A percentile compares a stretch with the other conserved stretches of the same genome.
phyloP scores from a whole-genome alignment of 2,797 vertebrate genomes.

The Parambassis ranga region DNA sequence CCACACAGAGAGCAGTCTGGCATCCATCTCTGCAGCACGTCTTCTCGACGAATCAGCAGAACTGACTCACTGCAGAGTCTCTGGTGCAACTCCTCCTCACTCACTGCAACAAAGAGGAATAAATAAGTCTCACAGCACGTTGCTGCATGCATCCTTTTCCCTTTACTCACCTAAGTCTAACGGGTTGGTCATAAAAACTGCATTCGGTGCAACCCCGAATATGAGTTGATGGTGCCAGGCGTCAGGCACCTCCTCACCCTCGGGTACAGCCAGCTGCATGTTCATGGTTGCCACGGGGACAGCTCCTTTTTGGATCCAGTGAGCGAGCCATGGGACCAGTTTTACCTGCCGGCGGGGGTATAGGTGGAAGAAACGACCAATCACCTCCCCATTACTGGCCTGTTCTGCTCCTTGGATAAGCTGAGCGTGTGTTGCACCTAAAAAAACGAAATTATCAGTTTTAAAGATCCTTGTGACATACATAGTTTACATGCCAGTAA shows the following conservation, averaged over 20 bases:
- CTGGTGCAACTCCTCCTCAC: conserved; percentile 60
- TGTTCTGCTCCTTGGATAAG: conserved; percentile 74
- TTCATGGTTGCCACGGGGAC: conserved; percentile 85
- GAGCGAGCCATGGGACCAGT: conserved; percentile 75
- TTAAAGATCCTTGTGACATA: too few relatives aligned
- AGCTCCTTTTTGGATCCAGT: conserved; percentile 74
- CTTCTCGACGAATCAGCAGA: conserved; percentile 77
- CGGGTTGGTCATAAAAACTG: conserved; percentile 83
- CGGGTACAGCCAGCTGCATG: conserved; percentile 76
- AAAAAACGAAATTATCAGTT: too few relatives aligned
- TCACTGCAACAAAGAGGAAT: conserved; percentile 42
- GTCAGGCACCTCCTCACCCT: conserved; percentile 81
- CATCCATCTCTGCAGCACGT: conserved; percentile 72
- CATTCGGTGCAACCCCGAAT: conserved; percentile 70
- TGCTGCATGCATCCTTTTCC: neutral
- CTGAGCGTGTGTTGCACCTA: conserved; percentile 81
- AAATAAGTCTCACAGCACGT: neutral
- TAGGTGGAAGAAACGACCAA: conserved; percentile 77
- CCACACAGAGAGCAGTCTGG: conserved; percentile 36
- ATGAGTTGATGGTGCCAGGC: conserved; percentile 86
- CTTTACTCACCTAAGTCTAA: conserved; percentile 76
- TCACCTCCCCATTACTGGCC: conserved; percentile 69
- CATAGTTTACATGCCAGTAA: too few relatives aligned
- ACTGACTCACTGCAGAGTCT: conserved; percentile 80
- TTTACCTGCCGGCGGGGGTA: conserved; percentile 66